A percentile compares a stretch with the other conserved stretches of the same genome.
These are phyloP conservation scores for Eulemur coronatus DNA, from an alignment of 2,797 vertebrate species.

Conservation along the genomic window DNA sequence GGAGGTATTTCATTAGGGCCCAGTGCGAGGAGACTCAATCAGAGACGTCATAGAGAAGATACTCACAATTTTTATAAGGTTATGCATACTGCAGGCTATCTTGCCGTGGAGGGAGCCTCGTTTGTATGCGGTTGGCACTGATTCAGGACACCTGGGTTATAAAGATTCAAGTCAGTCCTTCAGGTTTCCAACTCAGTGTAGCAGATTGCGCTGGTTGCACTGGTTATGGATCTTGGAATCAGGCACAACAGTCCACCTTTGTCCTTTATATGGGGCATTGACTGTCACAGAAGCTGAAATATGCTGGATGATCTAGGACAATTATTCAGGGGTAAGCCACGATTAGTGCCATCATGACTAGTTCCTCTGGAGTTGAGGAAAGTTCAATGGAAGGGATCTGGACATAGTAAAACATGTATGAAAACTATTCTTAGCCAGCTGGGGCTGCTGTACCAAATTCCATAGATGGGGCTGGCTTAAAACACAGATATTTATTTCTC, in stretches of 20 bases:
- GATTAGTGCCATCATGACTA: background rate
- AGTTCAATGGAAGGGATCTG: background rate
- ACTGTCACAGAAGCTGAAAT: background rate
- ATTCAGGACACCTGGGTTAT: background rate
- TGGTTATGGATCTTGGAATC: background rate
- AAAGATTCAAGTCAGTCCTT: background rate
- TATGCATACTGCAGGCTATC: background rate
- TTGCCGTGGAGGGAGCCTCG: background rate
- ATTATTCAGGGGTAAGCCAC: background rate
- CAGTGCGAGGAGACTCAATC: background rate
- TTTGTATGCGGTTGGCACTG: background rate
- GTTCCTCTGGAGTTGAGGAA: background rate
- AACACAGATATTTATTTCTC: background rate
- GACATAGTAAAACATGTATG: background rate
- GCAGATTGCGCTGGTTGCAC: too few species aligned
- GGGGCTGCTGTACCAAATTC: background rate
- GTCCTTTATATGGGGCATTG: background rate
- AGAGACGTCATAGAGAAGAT: background rate
- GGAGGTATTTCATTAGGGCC: background rate
- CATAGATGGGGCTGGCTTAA: background rate
- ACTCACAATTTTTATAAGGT: slow-evolving; percentile 1
- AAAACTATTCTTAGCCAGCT: background rate
- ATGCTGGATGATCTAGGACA: background rate
- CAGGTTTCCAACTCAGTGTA: rapidly evolving
- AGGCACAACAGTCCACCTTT: background rate